Conservation (phyloP, 1,140 invertebrate species). For the Drosophila tropicalis region DNA sequence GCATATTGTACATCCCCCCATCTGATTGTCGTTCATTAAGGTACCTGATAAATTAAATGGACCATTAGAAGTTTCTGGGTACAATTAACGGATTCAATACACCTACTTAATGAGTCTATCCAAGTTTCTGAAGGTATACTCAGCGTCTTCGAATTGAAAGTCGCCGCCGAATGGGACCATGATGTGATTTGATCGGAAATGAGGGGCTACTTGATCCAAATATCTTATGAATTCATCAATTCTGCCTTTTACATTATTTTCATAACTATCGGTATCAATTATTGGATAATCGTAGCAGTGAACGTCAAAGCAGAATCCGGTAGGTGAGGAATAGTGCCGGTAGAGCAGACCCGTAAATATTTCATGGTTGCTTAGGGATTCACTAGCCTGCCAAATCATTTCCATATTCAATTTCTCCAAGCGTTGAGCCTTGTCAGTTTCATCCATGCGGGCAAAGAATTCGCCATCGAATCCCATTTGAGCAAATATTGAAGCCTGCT, state of each 20-base stretch:
- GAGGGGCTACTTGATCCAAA: constrained; percentile 83
- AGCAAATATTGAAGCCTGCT: constrained; percentile 93
- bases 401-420: constrained; percentile 84
- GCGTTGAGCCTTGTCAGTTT: constrained; percentile 90
- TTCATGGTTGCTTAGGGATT: constrained; percentile 86
- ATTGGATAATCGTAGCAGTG: constrained; percentile 93
- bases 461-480: constrained; percentile 94
- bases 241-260: constrained; percentile 88
- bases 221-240: constrained; percentile 86
- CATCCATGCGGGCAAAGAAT: constrained; percentile 94
- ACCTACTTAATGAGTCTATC: constrained; percentile 94
- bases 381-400: constrained; percentile 85
- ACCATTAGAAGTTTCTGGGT: background rate
- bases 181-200: constrained; percentile 89
- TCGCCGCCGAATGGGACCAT: constrained; percentile 97
- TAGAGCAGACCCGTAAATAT: constrained; percentile 90
- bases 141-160: constrained; percentile 94
- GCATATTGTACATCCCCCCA: constrained; percentile 85
- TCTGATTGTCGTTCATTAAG: constrained; percentile 83
- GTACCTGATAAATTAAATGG: constrained; percentile 75
- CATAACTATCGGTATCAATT: constrained; percentile 89
- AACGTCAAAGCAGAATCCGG: constrained; percentile 95
- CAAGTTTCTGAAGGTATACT: constrained; percentile 93
- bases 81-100: rapidly evolving
- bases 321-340: constrained; percentile 92